phyloP scores from a whole-genome alignment of 37 sponge, comb jelly and placozoan genomes.

The Trichoplax adhaerens region DNA sequence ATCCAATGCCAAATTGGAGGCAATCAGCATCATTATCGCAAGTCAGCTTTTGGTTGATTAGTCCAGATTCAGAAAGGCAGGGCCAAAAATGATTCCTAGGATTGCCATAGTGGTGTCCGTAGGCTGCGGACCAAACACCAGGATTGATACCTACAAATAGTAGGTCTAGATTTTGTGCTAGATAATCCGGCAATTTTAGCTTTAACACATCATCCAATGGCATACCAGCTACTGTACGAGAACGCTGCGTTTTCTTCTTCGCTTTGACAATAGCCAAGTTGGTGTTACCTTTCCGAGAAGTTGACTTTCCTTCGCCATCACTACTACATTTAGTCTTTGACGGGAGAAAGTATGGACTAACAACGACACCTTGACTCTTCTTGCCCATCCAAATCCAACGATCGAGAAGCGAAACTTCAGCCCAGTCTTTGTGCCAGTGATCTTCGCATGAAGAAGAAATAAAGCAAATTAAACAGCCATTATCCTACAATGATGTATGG shows the following conservation, averaged over 20 bases:
- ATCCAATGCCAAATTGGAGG: conserved; percentile 61
- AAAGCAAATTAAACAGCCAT: no score
- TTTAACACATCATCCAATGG: conserved; percentile 64
- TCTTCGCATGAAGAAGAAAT: no score
- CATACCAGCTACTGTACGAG: conserved; percentile 54
- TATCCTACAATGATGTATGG: no score
- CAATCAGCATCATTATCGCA: conserved; percentile 61
- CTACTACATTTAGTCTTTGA: no score
- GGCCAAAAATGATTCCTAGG: conserved; percentile 90
- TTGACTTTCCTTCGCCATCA: not conserved
- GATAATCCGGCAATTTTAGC: conserved; percentile 53
- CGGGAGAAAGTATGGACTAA: no score
- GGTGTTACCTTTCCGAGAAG: not conserved
- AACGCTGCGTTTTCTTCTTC: no score
- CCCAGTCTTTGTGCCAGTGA: no score
- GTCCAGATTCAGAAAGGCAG: conserved; percentile 67
- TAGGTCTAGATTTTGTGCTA: conserved; percentile 51
- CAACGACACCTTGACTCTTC: no score
- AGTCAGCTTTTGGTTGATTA: conserved; percentile 38
- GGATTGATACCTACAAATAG: conserved; percentile 92
- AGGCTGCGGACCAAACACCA: conserved; percentile 71
- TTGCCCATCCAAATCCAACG: no score
- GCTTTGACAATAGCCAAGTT: not conserved
- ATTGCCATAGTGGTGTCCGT: conserved; percentile 82
- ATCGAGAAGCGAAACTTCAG: no score